phyloP scores from a whole-genome alignment of 2,113 vertebrate genomes.

The Alces alces region DNA sequence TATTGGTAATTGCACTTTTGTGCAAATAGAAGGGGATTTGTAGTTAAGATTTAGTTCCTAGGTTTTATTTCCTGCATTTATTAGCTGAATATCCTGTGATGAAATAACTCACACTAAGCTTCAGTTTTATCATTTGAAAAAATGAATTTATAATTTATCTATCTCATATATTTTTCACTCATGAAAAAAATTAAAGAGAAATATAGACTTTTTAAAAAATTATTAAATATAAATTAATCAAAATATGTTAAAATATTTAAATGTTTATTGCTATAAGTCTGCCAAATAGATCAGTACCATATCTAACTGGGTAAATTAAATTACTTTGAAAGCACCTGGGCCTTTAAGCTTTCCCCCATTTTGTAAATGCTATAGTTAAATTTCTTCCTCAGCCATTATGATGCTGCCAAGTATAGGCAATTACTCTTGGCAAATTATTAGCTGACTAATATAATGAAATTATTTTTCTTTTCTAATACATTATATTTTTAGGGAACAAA shows the following conservation, averaged over 20 bases:
- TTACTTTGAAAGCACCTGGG: background rate
- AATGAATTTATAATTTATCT: background rate
- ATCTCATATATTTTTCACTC: background rate
- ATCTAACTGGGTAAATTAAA: background rate
- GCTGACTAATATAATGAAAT: background rate
- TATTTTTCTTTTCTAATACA: background rate
- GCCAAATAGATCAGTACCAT: background rate
- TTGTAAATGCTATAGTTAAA: background rate
- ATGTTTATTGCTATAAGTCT: background rate
- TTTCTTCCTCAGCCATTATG: background rate
- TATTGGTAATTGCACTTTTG: background rate
- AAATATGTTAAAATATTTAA: background rate
- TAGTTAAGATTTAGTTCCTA: background rate
- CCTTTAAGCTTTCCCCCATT: background rate
- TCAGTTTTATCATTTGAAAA: background rate
- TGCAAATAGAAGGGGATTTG: background rate
- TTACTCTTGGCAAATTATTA: background rate
- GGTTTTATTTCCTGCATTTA: background rate
- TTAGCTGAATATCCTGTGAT: background rate
- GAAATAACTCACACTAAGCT: background rate
- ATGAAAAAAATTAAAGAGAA: background rate
- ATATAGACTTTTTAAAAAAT: background rate
- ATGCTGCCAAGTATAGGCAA: background rate
- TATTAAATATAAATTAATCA: background rate
- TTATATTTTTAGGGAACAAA: background rate